Evolutionary conservation across 1,140 invertebrate species (phyloP).

Genomic region (Orussus abietinus): DNA sequence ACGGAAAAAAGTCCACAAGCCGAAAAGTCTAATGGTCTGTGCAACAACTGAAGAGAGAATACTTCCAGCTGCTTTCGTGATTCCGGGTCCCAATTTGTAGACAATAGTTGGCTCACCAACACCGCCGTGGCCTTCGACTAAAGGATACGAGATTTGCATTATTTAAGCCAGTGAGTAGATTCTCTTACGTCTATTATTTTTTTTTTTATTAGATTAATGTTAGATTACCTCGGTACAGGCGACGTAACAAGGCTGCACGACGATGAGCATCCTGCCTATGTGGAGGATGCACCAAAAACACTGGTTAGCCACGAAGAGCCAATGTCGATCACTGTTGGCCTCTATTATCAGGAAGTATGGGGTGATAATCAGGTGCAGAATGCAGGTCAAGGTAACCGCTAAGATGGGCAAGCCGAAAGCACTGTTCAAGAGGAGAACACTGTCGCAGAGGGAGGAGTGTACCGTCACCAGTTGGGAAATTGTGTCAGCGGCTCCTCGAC

Average conservation of each 20-base stretch:
- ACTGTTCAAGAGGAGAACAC: constrained; percentile 37
- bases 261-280: constrained; percentile 57
- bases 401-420: constrained; percentile 60
- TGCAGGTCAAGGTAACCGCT: constrained; percentile 61
- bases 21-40: constrained; percentile 60
- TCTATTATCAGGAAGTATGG: constrained; percentile 69
- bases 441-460: constrained; percentile 41
- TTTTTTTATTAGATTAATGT: constrained; percentile 9
- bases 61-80: constrained; percentile 55
- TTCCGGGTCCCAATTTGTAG: constrained; percentile 29
- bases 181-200: constrained; percentile 8
- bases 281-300: constrained; percentile 65
- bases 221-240: constrained; percentile 54
- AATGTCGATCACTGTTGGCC: constrained; percentile 45
- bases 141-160: too few relatives aligned
- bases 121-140: constrained; percentile 39
- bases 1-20: constrained; percentile 64
- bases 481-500: constrained; percentile 17
- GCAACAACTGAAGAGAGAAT: constrained; percentile 63
- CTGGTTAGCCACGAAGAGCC: constrained; percentile 54
- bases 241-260: constrained; percentile 65
- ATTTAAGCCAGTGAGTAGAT: not conserved
- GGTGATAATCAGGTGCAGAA: constrained; percentile 68
- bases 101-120: constrained; percentile 40
- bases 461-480: constrained; percentile 39